Evolutionary conservation across 1,140 invertebrate species (phyloP), one percentile per base, ranked within the genome.

Genomic region (Octopus bimaculoides): DNA sequence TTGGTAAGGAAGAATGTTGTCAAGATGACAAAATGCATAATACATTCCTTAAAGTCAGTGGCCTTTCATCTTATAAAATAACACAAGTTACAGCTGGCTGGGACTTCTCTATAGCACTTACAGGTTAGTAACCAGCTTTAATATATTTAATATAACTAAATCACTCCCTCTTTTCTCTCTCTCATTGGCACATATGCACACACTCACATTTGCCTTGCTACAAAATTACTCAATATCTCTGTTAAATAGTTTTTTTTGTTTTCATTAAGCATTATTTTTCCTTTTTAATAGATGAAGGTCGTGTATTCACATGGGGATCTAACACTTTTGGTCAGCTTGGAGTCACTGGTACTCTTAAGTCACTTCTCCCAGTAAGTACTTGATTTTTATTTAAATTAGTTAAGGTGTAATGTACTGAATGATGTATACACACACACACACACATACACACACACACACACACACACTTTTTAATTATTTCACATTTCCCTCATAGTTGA

Each of bases 1-100:
- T 91, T 7, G 82, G 85, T 54, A 80, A 91, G 74, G 83, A 92
- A 85, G 89, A 92, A 88, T 77, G 86, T 82, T 92, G 86, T n/a
- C 85, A 88, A 85, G 92, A 83, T 79, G 26, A 41, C 26, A 41
- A 41, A 41, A 41, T 41, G 26, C 26, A 1, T 41, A 41, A 41
- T 41, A 79, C 54, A 54, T 74, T 87, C 20, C 82, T 78, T 17
- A 55, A 53, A 55, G 76, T 87, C 4, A 14, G 73, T 41, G n/a
- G 52, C 20, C 55, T 81, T 0, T 54, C 80, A 20, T 69, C 66
- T 71, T 52, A 80, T 17, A 69, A 20, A 53, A 78, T 87, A 52
- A 66, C 26, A 17, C 78, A 82, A 54, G 83, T 79, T 20, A 90
- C 77, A 89, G 86, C 86, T 82, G 89, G 89, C 52, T 89, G 89